A percentile compares a stretch with the other conserved stretches of the same genome.
These are phyloP conservation scores for Rhombomys opimus DNA, from an alignment of 2,113 vertebrate species.

Conservation along the genomic window DNA sequence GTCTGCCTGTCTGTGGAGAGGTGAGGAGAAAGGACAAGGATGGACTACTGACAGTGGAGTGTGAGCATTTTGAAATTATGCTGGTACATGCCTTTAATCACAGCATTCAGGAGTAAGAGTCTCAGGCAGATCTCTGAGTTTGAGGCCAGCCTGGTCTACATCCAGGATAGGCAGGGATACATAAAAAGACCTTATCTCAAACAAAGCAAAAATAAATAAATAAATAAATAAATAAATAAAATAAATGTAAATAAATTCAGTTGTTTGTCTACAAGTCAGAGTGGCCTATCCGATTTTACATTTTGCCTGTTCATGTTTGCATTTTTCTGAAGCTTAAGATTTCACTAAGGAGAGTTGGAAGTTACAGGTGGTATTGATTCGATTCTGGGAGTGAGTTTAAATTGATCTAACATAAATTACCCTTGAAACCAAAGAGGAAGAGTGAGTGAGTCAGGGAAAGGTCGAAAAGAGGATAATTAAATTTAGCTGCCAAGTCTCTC, in stretches of 20 bases:
- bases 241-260: not conserved
- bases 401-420: slow-evolving; percentile 80
- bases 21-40: not conserved
- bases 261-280: not conserved
- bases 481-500: slow-evolving; percentile 17
- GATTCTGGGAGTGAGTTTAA: slow-evolving; percentile 66
- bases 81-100: not conserved
- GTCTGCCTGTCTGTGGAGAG: not conserved
- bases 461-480: slow-evolving; percentile 68
- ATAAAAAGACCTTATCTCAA: not conserved
- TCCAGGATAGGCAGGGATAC: not conserved
- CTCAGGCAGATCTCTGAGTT: not conserved
- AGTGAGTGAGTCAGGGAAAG: slow-evolving; percentile 60
- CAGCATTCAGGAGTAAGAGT: not conserved
- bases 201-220: not conserved
- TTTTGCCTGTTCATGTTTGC: slow-evolving; percentile 44
- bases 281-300: slow-evolving; percentile 1
- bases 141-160: not conserved
- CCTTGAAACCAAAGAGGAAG: slow-evolving; percentile 70
- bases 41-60: not conserved
- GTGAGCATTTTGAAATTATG: not conserved
- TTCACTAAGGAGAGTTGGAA: not conserved
- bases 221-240: not conserved
- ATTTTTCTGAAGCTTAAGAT: slow-evolving; percentile 65
- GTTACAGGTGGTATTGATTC: slow-evolving; percentile 77